Evolutionary conservation across 2,113 vertebrate species (phyloP).

Genomic region (Edolisoma coerulescens): DNA sequence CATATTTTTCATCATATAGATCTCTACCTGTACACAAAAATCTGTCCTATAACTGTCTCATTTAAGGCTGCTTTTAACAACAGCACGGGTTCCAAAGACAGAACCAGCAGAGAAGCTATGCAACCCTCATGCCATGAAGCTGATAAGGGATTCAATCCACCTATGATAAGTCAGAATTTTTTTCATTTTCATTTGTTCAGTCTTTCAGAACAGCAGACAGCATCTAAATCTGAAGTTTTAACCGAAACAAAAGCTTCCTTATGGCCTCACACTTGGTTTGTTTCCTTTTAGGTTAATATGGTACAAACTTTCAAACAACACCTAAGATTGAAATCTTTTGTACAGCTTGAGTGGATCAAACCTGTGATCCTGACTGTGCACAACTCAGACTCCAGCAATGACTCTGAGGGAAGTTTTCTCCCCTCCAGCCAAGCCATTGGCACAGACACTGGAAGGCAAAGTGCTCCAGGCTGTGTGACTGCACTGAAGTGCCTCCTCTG

Average conservation of each 20-base stretch:
- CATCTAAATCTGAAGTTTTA: neutral
- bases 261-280: rapidly evolving
- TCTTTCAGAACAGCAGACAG: neutral
- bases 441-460: neutral
- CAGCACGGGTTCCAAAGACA: neutral
- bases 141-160: neutral
- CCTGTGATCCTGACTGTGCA: neutral
- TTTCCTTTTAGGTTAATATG: neutral
- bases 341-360: neutral
- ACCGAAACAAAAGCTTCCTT: neutral
- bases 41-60: neutral
- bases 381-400: neutral
- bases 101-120: neutral
- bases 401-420: neutral
- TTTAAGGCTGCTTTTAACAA: neutral
- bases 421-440: neutral
- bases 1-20: neutral
- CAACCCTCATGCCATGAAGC: neutral
- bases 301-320: neutral
- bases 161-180: neutral
- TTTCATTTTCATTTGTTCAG: neutral
- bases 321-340: neutral
- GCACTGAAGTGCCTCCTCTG: neutral
- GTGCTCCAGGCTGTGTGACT: rapidly evolving
- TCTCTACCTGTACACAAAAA: neutral